Evolutionary conservation across 1,140 invertebrate genomes (phyloP), one percentile per base, ranked within the genome.

Genomic region (Colletes latitarsis): DNA sequence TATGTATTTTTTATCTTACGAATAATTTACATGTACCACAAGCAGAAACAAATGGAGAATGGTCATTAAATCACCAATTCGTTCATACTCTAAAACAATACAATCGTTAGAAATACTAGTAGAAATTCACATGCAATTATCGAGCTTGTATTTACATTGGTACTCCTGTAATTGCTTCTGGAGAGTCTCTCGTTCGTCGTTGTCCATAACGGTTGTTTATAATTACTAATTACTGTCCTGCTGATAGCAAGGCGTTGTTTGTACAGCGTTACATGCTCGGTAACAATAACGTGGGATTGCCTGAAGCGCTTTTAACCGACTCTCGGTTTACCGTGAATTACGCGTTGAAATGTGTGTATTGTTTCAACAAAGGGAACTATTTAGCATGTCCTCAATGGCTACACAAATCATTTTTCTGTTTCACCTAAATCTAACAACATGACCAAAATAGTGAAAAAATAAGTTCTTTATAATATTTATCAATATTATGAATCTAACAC

Each of bases 341-440:
- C 19, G n/a, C 19, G 41, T 10, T 30, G 43, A 78, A 71, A 63
- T 30, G 19, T n/a, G 21, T 6, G 14, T 10, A 46, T 41, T 30
- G 49, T 71, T 63, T 2, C 17, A 78, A 55, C 68, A 63, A 63
- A 39, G 72, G 49, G 8, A 41, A 72, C 6, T 46, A 19, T 12
- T 49, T 43, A 43, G 17, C 12, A 62, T 64, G 63, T 17, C 19
- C 58, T 64, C 41, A 3, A 46, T 14, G 76, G 58, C 39, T 55
- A 43, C 3, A 55, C 57, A 12, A 77, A 60, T 55, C 62, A 53
- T 77, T 43, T 43, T 46, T 52, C 58, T 71, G 8, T 46, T 63
- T 21, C 14, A 4, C 3, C 5, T 4, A 14, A 71, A 67, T 71
- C n/a, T 53, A 64, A 21, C 10, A n/a, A 15, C 17, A 6, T 17